Evolutionary conservation across 2,113 vertebrate genomes (phyloP).

Genomic region (Arvicanthis niloticus): DNA sequence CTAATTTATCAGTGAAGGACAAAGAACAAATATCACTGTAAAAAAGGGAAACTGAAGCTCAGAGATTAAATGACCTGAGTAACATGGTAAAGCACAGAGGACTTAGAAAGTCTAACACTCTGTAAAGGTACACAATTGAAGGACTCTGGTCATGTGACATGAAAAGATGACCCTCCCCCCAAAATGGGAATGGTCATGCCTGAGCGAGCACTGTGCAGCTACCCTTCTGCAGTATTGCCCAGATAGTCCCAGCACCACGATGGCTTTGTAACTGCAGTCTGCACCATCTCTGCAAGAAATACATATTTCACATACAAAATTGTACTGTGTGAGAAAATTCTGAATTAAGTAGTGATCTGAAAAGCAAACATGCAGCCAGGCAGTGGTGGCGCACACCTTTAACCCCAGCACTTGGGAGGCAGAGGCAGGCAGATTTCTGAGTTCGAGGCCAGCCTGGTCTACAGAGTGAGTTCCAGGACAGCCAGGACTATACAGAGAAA

Average conservation of each 20-base stretch:
- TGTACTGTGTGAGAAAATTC: neutral
- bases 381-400: no score
- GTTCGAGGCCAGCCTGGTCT: no score
- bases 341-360: neutral
- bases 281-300: neutral
- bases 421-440: no score
- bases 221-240: neutral
- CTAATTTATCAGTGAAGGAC: neutral
- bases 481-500: no score
- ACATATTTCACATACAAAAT: neutral
- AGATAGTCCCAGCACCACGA: neutral
- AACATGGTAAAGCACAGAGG: neutral
- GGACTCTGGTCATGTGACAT: neutral
- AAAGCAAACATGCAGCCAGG: neutral
- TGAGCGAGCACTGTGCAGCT: neutral
- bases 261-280: neutral
- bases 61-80: conserved; percentile 1
- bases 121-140: neutral
- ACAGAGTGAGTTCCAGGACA: no score
- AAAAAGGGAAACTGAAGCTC: neutral
- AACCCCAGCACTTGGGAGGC: no score
- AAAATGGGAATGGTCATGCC: neutral
- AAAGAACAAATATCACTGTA: neutral
- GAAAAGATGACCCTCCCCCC: neutral
- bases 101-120: neutral